Conservation (phyloP, 2,113 vertebrate species). For the human region GRCh38 chr5:99915001-99915500, state of each 20-base stretch:
- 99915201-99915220: not conserved
- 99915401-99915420: not conserved
- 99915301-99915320: not conserved
- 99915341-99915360: not conserved
- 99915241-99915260: not conserved
- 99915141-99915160: not conserved
- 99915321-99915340: not conserved
- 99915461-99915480: not conserved
- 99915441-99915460: not conserved
- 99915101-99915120: not conserved
- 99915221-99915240: not conserved
- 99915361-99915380: not conserved
- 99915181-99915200: not conserved
- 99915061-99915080: not conserved
- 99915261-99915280: not conserved
- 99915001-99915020: not conserved
- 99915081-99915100: not conserved
- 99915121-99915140: not conserved
- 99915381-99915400: not conserved
- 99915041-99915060: not conserved
- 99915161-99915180: not conserved
- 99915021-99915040: not conserved
- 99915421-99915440: not conserved
- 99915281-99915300: not conserved
- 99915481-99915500: not conserved